phyloP scores from a whole-genome alignment of 2,888 invertebrate genomes.

The Troides oblongomaculatus region DNA sequence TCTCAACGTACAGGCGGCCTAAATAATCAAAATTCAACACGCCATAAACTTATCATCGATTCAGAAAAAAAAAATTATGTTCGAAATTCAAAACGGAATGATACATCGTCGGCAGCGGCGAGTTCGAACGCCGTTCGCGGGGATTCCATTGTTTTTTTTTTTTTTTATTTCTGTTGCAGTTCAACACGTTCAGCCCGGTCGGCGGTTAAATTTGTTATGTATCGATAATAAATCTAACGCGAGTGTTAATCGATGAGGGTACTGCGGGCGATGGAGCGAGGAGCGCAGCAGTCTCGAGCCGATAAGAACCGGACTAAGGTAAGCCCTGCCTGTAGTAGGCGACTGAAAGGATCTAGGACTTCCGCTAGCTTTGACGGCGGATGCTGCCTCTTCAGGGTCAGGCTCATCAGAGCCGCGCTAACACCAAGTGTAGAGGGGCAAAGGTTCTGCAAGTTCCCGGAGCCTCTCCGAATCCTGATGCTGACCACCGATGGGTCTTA shows the following conservation, averaged over 20 bases:
- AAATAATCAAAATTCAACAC: constrained; percentile 30
- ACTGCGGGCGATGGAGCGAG: constrained; percentile 5
- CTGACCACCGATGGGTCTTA: too few species aligned
- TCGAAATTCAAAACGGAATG: constrained; percentile 38
- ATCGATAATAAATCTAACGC: constrained; percentile 36
- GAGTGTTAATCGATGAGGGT: constrained; percentile 32
- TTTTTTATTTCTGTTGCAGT: constrained; percentile 9
- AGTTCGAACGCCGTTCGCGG: constrained; percentile 13
- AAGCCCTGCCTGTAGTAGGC: too few species aligned
- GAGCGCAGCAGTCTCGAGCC: too few species aligned
- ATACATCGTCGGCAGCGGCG: constrained; percentile 34
- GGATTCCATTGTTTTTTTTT: constrained; percentile 19
- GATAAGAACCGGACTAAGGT: too few species aligned
- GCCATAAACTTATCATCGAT: constrained; percentile 32
- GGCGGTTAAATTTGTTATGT: constrained; percentile 25
- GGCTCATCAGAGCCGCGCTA: too few species aligned
- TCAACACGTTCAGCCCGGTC: not conserved
- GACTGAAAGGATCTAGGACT: too few species aligned
- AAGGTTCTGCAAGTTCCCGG: too few species aligned
- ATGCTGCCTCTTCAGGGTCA: too few species aligned
- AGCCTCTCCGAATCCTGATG: too few species aligned
- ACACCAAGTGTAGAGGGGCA: too few species aligned
- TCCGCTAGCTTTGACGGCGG: too few species aligned
- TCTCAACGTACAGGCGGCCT: constrained; percentile 3
- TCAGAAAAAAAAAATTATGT: constrained; percentile 24